phyloP scores from a whole-genome alignment of 1,140 invertebrate species.

The Dendroctonus valens region DNA sequence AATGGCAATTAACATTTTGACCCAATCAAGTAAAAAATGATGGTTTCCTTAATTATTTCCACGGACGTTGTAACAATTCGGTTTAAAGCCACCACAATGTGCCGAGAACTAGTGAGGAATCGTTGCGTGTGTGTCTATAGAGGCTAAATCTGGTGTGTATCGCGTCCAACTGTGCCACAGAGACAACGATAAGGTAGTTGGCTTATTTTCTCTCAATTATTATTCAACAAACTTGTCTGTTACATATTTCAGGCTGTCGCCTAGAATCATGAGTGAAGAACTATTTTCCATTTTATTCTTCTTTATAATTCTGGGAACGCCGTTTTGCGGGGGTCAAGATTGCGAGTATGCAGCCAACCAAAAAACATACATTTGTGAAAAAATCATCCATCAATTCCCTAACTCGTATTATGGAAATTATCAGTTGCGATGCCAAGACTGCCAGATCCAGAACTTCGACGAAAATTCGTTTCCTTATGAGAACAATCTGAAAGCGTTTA shows the following conservation, averaged over 20 bases:
- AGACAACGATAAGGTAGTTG: too few relatives aligned
- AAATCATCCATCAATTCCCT: constrained; percentile 41
- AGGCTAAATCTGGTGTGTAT: too few relatives aligned
- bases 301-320: constrained; percentile 16
- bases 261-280: constrained; percentile 7
- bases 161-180: too few relatives aligned
- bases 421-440: constrained; percentile 38
- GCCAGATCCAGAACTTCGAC: constrained; percentile 38
- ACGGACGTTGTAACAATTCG: constrained; percentile 12
- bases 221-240: neutral
- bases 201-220: too few relatives aligned
- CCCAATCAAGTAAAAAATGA: constrained; percentile 16
- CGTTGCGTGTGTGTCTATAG: neutral
- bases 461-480: constrained; percentile 38
- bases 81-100: constrained; percentile 6
- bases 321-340: constrained; percentile 20
- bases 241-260: neutral
- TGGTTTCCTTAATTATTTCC: constrained; percentile 7
- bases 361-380: constrained; percentile 38
- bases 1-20: constrained; percentile 23
- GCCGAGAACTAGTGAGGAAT: neutral
- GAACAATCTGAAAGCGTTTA: constrained; percentile 39
- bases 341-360: constrained; percentile 21
- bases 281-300: constrained; percentile 12
- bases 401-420: constrained; percentile 42